phyloP scores from a whole-genome alignment of 2,113 vertebrate species.

The Oreochromis aureus region DNA sequence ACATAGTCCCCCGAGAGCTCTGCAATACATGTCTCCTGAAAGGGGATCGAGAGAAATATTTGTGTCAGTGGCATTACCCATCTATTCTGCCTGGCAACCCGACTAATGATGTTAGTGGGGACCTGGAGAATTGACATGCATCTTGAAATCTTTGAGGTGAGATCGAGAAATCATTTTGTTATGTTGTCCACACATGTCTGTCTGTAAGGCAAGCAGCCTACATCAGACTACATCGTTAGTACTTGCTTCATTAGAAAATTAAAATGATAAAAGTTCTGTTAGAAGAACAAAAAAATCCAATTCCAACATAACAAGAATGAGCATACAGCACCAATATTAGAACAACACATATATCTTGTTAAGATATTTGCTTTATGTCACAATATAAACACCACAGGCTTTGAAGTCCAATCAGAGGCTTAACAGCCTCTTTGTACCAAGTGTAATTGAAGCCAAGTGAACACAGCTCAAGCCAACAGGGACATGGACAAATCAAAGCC shows the following conservation, averaged over 20 bases:
- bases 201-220: neutral
- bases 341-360: neutral
- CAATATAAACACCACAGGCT: neutral
- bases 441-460: constrained; percentile 20
- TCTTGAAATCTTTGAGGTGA: neutral
- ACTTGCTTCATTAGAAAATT: neutral
- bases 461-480: neutral
- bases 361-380: neutral
- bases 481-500: constrained; percentile 18
- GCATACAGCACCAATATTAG: neutral
- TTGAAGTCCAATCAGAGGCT: constrained; percentile 9
- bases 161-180: neutral
- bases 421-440: neutral
- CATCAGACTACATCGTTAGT: neutral
- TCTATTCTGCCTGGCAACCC: neutral
- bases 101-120: neutral
- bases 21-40: neutral
- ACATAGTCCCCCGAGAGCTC: neutral
- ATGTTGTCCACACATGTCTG: neutral
- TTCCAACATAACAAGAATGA: neutral
- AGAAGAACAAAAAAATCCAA: neutral
- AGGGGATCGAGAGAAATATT: neutral
- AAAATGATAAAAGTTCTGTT: neutral
- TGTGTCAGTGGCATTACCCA: neutral
- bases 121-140: neutral